Conservation (phyloP, 1,140 invertebrate species). For the Sweltsa coloradensis region DNA sequence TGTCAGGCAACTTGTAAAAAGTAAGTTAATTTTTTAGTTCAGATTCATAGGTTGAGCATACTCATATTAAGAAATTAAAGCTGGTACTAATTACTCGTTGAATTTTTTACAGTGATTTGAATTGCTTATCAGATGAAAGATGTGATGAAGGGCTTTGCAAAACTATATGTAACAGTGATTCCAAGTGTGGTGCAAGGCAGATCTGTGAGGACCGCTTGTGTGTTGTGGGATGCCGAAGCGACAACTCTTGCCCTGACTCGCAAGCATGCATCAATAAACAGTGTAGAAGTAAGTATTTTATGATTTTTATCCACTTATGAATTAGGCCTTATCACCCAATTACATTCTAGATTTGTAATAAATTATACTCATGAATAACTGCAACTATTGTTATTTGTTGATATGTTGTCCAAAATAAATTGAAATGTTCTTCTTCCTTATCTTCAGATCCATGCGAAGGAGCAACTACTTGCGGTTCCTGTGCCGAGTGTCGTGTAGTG, state of each 20-base stretch:
- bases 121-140: constrained; percentile 71
- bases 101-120: constrained; percentile 49
- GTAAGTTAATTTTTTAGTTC: constrained; percentile 26
- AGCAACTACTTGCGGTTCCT: constrained; percentile 57
- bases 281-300: constrained; percentile 51
- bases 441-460: constrained; percentile 61
- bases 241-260: constrained; percentile 57
- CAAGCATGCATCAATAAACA: constrained; percentile 71
- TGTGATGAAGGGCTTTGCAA: constrained; percentile 70
- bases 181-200: constrained; percentile 61
- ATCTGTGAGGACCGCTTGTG: constrained; percentile 80
- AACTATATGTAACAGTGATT: constrained; percentile 71
- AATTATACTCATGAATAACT: no score
- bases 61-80: not conserved
- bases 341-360: no score
- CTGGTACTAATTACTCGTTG: constrained; percentile 15
- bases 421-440: not conserved
- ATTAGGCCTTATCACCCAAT: no score
- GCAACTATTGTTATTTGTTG: no score
- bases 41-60: constrained; percentile 1
- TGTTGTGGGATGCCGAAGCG: constrained; percentile 68
- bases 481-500: constrained; percentile 66
- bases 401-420: not conserved
- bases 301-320: constrained; percentile 2
- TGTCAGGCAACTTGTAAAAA: constrained; percentile 62